Evolutionary conservation across 2,888 invertebrate species (phyloP).

Genomic region (Frankliniella fusca): DNA sequence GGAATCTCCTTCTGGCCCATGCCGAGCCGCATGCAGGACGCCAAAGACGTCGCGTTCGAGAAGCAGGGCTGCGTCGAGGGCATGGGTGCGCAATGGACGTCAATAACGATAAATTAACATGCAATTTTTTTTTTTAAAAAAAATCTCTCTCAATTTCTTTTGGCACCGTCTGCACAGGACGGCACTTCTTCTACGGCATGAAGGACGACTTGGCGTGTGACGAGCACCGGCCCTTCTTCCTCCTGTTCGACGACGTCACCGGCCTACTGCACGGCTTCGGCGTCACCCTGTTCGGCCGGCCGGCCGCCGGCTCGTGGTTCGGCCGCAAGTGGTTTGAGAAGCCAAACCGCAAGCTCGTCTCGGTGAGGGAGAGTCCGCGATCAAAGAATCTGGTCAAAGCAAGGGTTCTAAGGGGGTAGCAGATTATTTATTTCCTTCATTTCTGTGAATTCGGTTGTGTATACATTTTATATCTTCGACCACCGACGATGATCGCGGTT

Average conservation of each 20-base stretch:
- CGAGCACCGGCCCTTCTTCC: conserved; percentile 30
- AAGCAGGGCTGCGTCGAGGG: conserved; percentile 25
- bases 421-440: no score
- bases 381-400: neutral
- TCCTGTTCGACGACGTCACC: conserved; percentile 22
- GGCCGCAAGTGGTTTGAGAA: neutral
- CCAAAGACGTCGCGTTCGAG: neutral
- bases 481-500: neutral
- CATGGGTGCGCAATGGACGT: neutral
- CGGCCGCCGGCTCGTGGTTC: neutral
- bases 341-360: neutral
- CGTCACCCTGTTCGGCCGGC: neutral
- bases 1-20: neutral
- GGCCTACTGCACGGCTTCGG: conserved; percentile 4
- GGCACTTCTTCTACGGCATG: conserved; percentile 31
- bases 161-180: conserved; percentile 18
- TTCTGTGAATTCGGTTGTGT: no score
- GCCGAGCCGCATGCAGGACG: neutral
- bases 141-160: neutral
- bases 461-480: no score
- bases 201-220: conserved; percentile 21
- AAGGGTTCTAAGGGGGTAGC: no score
- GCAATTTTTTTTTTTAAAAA: no score
- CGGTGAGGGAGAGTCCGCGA: neutral
- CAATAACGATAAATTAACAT: neutral